Evolutionary conservation across 1,140 invertebrate genomes (phyloP), one percentile per base, ranked within the genome.

Genomic region (Venturia canescens): DNA sequence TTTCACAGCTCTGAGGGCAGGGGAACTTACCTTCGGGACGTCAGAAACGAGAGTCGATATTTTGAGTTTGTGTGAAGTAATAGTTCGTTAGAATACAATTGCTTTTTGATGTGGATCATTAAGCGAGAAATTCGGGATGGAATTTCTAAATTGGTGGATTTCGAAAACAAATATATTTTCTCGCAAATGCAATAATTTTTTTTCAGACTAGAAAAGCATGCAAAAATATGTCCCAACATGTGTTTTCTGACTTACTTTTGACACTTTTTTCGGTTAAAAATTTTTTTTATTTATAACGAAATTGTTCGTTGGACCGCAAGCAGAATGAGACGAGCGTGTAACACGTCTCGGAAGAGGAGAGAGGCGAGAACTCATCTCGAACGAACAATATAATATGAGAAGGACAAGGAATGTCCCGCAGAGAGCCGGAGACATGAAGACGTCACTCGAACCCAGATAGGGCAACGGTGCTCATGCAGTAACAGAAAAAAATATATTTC

Each of bases 341-440:
- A 29, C 29, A 18, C 66, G 13, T 31, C 27, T 23, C 27, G 74
- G 60, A 53, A 76, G 26, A 23, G 29, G 13, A 27, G 60, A 63
- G 66, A 31, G 27, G 66, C 26, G 66, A 69, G 66, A 31, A 69
- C 29, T 69, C 66, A 69, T 69, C 31, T 69, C 23, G 38, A 44
- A n/a, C 50, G 50, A 23, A 38, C 13, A 31, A 53, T 23, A 4
- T 26, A 29, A 16, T 57, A 63, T 34, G 60, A 57, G 53, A 67
- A 71, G 70, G 74, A 71, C 66, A 53, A 79, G 79, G 71, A 84
- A 84, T 82, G 83, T 72, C 83, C 83, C 81, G 83, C 76, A 71
- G 83, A 78, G 83, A 76, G 18, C 18, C 71, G 29, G 29, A 79
- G 80, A 83, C 83, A 84, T 84, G 83, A 84, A 84, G 83, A 84